Evolutionary conservation across 2,113 vertebrate genomes (phyloP).

Genomic region (Cheirogaleus medius): DNA sequence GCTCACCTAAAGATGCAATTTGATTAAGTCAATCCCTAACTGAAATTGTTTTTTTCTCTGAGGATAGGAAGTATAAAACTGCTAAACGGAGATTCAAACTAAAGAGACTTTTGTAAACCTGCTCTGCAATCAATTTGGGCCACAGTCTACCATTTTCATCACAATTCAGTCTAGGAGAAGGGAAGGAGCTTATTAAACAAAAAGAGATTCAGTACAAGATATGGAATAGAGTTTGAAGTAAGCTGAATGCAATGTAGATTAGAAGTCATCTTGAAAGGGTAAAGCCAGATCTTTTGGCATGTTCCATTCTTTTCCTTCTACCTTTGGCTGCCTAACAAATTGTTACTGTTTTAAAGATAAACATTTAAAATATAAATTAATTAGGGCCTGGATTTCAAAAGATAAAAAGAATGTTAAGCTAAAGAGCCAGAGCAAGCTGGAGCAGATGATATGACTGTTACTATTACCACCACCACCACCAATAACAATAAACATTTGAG

Average conservation of each 20-base stretch:
- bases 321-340: not conserved
- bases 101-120: not conserved
- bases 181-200: not conserved
- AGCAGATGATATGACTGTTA: not conserved
- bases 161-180: not conserved
- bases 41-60: not conserved
- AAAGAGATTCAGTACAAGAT: not conserved
- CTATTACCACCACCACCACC: not conserved
- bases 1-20: not conserved
- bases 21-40: not conserved
- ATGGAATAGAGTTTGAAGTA: not conserved
- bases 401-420: not conserved
- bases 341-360: not conserved
- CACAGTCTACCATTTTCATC: not conserved
- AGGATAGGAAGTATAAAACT: not conserved
- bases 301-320: slow-evolving; percentile 1
- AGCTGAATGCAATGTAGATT: not conserved
- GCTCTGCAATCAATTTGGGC: not conserved
- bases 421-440: not conserved
- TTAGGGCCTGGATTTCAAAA: slow-evolving; percentile 10
- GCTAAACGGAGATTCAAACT: not conserved
- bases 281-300: not conserved
- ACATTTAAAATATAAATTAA: not conserved
- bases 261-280: not conserved
- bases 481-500: not conserved